A percentile compares a stretch with the other conserved stretches of the same genome.
These are phyloP conservation scores for Troides helena DNA, from an alignment of 2,888 invertebrate species.

Conservation along the genomic window DNA sequence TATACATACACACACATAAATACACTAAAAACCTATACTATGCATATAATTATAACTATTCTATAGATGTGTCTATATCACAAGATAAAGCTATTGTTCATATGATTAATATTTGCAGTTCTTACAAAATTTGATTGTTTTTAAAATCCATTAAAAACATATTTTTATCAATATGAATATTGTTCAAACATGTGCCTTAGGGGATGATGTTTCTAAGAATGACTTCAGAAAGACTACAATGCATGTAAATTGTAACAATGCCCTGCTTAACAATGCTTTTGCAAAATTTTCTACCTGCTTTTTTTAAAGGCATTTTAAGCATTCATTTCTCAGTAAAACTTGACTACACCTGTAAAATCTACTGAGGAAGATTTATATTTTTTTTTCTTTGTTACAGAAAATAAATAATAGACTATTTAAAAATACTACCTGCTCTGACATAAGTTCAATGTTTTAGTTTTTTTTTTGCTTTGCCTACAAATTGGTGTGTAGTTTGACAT, in stretches of 20 bases:
- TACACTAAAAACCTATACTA: no score
- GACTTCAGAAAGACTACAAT: neutral
- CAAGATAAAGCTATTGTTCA: no score
- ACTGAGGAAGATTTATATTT: neutral
- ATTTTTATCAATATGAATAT: neutral
- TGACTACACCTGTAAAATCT: neutral
- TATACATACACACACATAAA: no score
- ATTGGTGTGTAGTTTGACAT: no score
- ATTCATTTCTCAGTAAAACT: neutral
- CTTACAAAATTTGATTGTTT: neutral
- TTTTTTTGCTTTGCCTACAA: neutral
- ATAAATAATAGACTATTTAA: neutral
- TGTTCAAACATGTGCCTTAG: neutral
- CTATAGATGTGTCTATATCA: no score
- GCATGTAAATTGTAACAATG: constrained; percentile 2
- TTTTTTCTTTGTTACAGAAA: neutral
- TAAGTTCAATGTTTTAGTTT: neutral
- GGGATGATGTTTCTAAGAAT: neutral
- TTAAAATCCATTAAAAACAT: neutral
- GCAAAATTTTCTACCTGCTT: constrained; percentile 9
- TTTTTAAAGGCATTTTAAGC: neutral
- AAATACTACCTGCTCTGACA: neutral
- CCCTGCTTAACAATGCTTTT: constrained; percentile 6
- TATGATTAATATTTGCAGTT: neutral
- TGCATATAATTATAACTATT: no score